phyloP scores from a whole-genome alignment of 2,113 vertebrate genomes.

The Rhombomys opimus region DNA sequence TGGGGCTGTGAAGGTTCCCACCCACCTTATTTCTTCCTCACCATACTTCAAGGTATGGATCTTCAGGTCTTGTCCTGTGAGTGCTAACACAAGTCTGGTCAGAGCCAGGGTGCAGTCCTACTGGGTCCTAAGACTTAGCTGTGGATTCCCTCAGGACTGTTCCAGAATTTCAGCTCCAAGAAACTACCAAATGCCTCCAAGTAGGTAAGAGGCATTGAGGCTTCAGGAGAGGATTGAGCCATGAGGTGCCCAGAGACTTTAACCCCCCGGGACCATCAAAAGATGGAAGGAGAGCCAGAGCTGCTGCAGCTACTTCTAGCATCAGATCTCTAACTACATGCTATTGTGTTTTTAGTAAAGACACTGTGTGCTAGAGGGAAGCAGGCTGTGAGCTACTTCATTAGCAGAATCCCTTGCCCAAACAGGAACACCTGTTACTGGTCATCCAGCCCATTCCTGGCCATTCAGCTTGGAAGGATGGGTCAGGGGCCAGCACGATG shows the following conservation, averaged over 20 bases:
- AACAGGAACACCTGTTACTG: not conserved
- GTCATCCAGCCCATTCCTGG: fast-evolving
- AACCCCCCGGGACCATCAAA: not conserved
- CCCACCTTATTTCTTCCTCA: not conserved
- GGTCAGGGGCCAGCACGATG: too few species aligned
- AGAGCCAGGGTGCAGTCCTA: not conserved
- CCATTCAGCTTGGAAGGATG: fast-evolving
- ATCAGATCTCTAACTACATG: fast-evolving
- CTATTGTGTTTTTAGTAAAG: not conserved
- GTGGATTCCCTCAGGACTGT: too few species aligned
- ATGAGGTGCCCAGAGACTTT: too few species aligned
- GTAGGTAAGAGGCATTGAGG: not conserved
- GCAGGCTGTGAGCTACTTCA: not conserved
- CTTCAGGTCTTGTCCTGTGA: not conserved
- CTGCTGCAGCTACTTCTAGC: fast-evolving
- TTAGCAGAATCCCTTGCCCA: not conserved
- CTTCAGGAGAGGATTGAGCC: not conserved
- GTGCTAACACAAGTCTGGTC: not conserved
- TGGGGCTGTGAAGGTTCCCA: too few species aligned
- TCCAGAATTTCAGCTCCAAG: not conserved
- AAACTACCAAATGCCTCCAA: fast-evolving
- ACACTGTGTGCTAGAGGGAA: fast-evolving
- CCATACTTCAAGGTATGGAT: not conserved
- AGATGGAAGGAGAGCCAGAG: fast-evolving
- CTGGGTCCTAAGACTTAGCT: not conserved